Base-by-base conservation (phyloP, 2,888 invertebrate genomes). In the Habroteleia sp. region DNA sequence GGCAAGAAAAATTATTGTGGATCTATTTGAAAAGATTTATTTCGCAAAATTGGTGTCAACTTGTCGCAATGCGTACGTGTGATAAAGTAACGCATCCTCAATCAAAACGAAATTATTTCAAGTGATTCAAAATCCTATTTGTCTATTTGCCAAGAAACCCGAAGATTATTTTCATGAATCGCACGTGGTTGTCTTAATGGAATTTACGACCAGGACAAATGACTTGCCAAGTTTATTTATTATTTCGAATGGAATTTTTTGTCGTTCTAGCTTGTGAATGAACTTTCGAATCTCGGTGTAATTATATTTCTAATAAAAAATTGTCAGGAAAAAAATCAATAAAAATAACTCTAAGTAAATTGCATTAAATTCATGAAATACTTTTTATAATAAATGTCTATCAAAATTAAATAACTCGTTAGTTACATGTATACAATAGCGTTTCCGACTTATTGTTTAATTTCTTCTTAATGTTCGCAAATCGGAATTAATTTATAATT, bases 141-240 rank as follows among this genome's bases (percentile, higher is more conserved):
- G 44, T 46, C 23, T 14, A 46, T 35, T 66, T 66, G 46, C 54
- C 54, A 66, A 46, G 54, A 37, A 46, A 46, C 56, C 39, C 54
- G 23, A 39, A 56, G 29, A 56, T 66, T 46, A 66, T 56, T 66
- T 66, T 56, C 54, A 56, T 44, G 35, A 66, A 46, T 66, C 29
- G 33, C 54, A 44, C 29, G 17, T 27, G 27, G 0, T 14, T 25
- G 31, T n/a, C 37, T 7, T 37, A 37, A 42, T 37, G 37, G 13
- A 35, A 65, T 65, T 65, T 54, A 54, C 27, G 35, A 29, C n/a
- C 44, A 29, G 3, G 54, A 52, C 54, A 33, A 65, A 54, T 46
- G 44, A 54, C 44, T 42, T 31, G 23, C 16, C 35, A 14, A 14
- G 25, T 42, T 52, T 65, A 44, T 52, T 52, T 52, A 65, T 52